Conservation (phyloP, 2,797 vertebrate species). For the Aselliscus stoliczkanus region DNA sequence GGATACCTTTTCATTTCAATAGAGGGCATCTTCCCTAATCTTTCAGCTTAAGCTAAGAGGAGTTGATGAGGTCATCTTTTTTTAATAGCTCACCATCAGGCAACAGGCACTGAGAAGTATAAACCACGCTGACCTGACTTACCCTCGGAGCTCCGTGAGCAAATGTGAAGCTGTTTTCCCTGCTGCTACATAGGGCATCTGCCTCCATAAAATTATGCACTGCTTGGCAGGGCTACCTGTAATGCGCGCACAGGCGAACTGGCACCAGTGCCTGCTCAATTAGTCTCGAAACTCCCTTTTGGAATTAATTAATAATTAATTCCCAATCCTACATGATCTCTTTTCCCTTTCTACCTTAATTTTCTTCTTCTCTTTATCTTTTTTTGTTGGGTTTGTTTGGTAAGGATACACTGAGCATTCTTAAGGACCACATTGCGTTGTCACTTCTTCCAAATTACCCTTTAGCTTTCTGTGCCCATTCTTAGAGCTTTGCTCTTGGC, state of each 20-base stretch:
- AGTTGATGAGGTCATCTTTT: neutral
- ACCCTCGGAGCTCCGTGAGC: neutral
- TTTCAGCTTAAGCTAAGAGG: neutral
- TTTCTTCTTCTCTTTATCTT: neutral
- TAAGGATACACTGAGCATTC: neutral
- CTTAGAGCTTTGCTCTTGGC: neutral
- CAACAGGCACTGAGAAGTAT: neutral
- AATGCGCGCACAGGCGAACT: neutral
- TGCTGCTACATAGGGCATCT: neutral
- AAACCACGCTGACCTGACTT: fast-evolving
- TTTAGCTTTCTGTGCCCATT: neutral
- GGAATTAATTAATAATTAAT: slow-evolving; percentile 59
- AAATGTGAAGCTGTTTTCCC: neutral
- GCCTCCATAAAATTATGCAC: neutral
- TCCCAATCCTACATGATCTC: neutral
- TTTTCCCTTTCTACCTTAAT: neutral
- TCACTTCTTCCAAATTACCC: neutral
- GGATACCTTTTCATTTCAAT: neutral
- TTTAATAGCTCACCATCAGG: neutral
- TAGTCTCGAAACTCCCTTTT: slow-evolving; percentile 18
- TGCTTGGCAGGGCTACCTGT: slow-evolving; percentile 17
- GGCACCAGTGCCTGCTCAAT: slow-evolving; percentile 26
- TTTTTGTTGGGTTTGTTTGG: neutral
- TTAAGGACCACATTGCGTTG: neutral
- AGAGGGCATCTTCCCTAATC: neutral